Conservation (phyloP, 2,888 invertebrate species). For the Charanyca ferruginea region DNA sequence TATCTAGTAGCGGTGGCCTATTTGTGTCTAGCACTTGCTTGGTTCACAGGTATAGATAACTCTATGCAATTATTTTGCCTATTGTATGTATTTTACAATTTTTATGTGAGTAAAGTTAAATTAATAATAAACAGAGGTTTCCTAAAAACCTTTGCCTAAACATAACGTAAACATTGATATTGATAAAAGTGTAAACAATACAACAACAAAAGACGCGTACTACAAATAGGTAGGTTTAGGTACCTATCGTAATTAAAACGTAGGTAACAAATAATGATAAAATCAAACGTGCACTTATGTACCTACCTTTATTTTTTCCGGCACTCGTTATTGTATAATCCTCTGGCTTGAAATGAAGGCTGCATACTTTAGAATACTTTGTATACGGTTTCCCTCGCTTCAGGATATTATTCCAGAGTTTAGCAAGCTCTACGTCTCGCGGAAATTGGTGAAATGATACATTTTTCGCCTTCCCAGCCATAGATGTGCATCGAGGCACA, state of each 20-base stretch:
- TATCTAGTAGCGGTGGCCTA: not conserved
- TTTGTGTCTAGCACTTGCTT: not conserved
- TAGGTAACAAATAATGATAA: conserved; percentile 31
- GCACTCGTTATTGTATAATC: conserved; percentile 87
- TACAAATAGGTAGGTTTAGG: conserved; percentile 23
- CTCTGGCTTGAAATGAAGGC: conserved; percentile 85
- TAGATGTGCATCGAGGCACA: conserved; percentile 88
- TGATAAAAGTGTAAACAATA: not conserved
- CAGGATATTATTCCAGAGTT: conserved; percentile 86
- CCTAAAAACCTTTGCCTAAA: not conserved
- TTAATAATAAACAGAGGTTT: not conserved
- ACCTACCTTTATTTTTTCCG: conserved; percentile 87
- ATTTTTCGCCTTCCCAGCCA: conserved; percentile 89
- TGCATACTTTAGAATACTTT: conserved; percentile 89
- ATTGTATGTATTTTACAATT: no score
- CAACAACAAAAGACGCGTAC: conserved; percentile 28
- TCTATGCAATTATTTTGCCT: no score
- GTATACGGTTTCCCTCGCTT: conserved; percentile 89
- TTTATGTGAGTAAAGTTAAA: no score
- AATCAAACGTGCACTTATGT: conserved; percentile 51
- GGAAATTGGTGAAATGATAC: conserved; percentile 89
- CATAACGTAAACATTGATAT: conserved; percentile 8
- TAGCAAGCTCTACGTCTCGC: conserved; percentile 84
- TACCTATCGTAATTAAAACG: conserved; percentile 4
- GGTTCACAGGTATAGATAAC: no score